Conservation (phyloP, 2,888 invertebrate genomes). For the Nysson spinosus region DNA sequence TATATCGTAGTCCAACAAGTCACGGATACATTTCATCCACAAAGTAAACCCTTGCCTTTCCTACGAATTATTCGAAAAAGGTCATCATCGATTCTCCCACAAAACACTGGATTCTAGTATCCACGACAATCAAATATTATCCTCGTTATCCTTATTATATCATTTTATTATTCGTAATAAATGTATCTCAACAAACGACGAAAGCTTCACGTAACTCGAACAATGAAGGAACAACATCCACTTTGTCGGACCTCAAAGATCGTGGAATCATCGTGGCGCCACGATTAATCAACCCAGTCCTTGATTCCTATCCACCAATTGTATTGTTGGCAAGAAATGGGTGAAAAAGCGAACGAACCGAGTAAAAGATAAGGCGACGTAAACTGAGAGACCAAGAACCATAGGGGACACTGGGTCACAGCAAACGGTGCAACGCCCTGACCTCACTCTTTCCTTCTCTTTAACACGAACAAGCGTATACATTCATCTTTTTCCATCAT, state of each 20-base stretch:
- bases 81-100: too few relatives aligned
- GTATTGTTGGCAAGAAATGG: background rate
- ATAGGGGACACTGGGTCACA: slow-evolving; percentile 69
- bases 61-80: too few relatives aligned
- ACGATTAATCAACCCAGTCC: slow-evolving; percentile 14
- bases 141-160: too few relatives aligned
- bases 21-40: slow-evolving; percentile 28
- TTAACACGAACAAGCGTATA: slow-evolving; percentile 17
- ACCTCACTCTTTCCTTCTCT: slow-evolving; percentile 51
- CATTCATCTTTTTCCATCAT: slow-evolving; percentile 2
- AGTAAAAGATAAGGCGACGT: slow-evolving; percentile 16
- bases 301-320: slow-evolving; percentile 13
- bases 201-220: too few relatives aligned
- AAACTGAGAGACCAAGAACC: slow-evolving; percentile 37
- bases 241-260: slow-evolving; percentile 5
- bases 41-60: too few relatives aligned
- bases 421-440: slow-evolving; percentile 71
- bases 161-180: too few relatives aligned
- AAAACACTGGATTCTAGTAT: too few relatives aligned
- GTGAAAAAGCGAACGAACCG: slow-evolving; percentile 17
- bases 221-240: background rate
- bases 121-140: too few relatives aligned
- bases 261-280: slow-evolving; percentile 11
- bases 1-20: slow-evolving; percentile 6
- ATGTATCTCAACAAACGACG: too few relatives aligned